Percentiles rank a stretch among this genome's conserved stretches.
Evolutionary conservation across 2,888 invertebrate species (phyloP).

Genomic region (Melinopterus prodromus): DNA sequence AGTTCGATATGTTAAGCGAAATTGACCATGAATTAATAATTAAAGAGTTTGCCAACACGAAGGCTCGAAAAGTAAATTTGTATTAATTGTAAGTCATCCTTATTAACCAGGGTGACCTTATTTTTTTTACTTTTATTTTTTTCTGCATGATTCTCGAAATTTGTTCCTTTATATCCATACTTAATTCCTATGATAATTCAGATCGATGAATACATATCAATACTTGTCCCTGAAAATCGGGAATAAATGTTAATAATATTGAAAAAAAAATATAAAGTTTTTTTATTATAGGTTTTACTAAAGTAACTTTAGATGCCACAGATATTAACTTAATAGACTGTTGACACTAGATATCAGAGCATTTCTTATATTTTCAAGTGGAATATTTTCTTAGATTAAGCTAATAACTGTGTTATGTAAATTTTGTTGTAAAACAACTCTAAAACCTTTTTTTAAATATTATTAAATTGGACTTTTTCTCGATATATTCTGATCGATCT

Average conservation of each 20-base stretch:
- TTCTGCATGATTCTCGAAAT: not conserved
- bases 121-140: not conserved
- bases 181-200: not conserved
- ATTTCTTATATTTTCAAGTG: not conserved
- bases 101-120: not conserved
- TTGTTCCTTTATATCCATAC: not conserved
- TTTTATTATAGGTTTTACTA: not conserved
- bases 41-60: not conserved
- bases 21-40: not conserved
- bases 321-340: not conserved
- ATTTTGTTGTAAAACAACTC: no score
- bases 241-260: not conserved
- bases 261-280: not conserved
- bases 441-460: no score
- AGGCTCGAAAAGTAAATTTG: not conserved
- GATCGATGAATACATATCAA: not conserved
- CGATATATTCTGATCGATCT: no score
- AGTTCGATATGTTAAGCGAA: not conserved
- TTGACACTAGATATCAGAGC: not conserved
- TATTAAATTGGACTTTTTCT: no score
- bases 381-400: not conserved
- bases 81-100: not conserved
- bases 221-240: not conserved
- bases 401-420: no score
- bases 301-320: not conserved